Conservation (phyloP, 35 echinoderm and acorn worm genomes). For the Holothuria glaberrima region DNA sequence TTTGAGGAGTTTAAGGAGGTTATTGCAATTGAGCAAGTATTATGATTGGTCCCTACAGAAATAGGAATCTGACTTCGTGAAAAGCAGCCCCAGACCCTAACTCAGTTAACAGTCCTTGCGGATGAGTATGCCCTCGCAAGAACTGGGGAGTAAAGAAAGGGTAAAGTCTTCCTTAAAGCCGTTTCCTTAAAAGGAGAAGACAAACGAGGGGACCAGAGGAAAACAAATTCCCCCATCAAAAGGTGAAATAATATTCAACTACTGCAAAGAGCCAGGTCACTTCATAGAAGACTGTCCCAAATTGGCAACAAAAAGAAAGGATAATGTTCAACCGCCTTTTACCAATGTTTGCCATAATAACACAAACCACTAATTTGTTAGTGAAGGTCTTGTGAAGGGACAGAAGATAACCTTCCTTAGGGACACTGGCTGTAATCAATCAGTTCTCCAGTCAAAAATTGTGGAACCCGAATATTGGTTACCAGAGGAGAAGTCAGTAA, state of each 20-base stretch:
- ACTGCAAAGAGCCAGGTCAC: background rate
- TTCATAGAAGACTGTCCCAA: too few relatives aligned
- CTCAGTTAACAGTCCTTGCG: too few relatives aligned
- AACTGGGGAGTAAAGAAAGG: background rate
- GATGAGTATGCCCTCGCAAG: constrained; percentile 25
- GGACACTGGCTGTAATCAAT: too few relatives aligned
- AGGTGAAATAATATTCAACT: background rate
- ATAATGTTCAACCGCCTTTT: background rate
- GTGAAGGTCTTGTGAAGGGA: too few relatives aligned
- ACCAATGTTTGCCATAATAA: background rate
- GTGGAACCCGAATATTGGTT: background rate
- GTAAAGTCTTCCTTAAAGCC: background rate
- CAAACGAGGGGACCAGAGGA: background rate
- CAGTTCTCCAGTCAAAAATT: background rate
- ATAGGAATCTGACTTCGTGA: background rate
- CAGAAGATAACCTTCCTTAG: too few relatives aligned
- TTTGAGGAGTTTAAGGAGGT: background rate
- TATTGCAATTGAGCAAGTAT: constrained; percentile 26
- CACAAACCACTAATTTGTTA: too few relatives aligned
- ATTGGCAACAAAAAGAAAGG: background rate
- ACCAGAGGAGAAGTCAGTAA: background rate
- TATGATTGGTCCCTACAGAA: background rate
- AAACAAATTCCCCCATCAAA: background rate
- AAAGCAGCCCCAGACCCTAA: too few relatives aligned
- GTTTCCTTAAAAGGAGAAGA: background rate